Evolutionary conservation across 2,888 invertebrate species (phyloP), one percentile per base, ranked within the genome.

Genomic region (Leptinotarsa tumamoca): DNA sequence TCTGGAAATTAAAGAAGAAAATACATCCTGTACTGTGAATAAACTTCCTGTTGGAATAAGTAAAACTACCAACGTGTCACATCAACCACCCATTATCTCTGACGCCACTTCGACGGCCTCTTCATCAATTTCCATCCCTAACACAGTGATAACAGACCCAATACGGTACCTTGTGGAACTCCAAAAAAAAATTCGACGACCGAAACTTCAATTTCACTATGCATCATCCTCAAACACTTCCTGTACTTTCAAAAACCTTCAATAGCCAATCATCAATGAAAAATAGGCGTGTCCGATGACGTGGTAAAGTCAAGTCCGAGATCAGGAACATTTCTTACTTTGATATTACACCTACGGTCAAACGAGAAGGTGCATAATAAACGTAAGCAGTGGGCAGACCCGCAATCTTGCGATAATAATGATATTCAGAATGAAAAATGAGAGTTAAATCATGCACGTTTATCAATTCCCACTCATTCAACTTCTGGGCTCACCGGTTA

Each of bases 371-470:
- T 23, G 58, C 23, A 58, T 58, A 18, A 21, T 10, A 58, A 21
- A 4, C 58, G 58, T 58, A 58, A 58, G 58, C 58, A 21, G 58
- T 58, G 58, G 58, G 58, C 58, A 58, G 58, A 58, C 58, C 15
- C 23, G 58, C 58, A 58, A 58, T 58, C 21, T 58, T 58, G 58
- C 21, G 23, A 58, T 58, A 58, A 58, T 58, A 58, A 58, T 58
- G 18, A 56, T 18, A 15, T 58, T 58, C 58, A 14, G 58, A 58
- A 58, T 58, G 58, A 58, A 58, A 58, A 58, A 58, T 58, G 58
- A 58, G 58, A 58, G 58, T 58, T 58, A 58, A 58, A 58, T 58
- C 58, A 58, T 58, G 58, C 58, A 58, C 58, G 58, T 58, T 58
- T 58, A 14, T 58, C 58, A 23, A 23, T 23, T 58, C 58, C 58